Evolutionary conservation across 2,888 invertebrate genomes (phyloP), one percentile per base, ranked within the genome.

Genomic region (Campopleginae sp.): DNA sequence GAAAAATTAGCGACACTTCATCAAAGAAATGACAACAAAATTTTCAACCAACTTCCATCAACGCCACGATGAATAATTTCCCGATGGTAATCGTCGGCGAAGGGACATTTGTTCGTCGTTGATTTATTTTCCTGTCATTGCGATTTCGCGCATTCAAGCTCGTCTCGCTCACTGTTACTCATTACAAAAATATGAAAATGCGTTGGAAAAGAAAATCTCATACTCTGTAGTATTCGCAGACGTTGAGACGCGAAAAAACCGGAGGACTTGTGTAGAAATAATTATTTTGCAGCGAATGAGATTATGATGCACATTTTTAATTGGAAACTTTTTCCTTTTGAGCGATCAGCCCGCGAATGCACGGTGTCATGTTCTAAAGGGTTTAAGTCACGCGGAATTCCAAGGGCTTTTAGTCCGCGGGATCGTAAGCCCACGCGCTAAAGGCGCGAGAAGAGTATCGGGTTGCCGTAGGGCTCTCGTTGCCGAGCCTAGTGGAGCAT

Each of bases 361-460:
- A 65, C 42, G 76, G 72, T 84, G 61, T 84, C 66, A 44, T 74
- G 77, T 78, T 74, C 38, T 74, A 63, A 84, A 66, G 72, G 42
- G 19, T 68, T 84, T 78, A 80, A 70, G 68, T 42, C 72, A 68
- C 44, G 61, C 44, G 61, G 66, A 74, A 81, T 72, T 61, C 72
- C 51, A 84, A 81, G 68, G 77, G 51, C 74, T 78, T 81, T 80
- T 48, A 77, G 80, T 65, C 65, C 46, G 65, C 44, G 70, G 48
- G 68, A 76, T 84, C 65, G 65, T 77, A 74, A 84, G 77, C 74
- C 77, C 77, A 78, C 84, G 82, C 70, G 76, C 51, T 82, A 82
- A 70, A 86, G 82, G 80, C 82, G 70, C 71, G 80, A 86, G 80
- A 86, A 82, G 84, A 80, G 66, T 86, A 86, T 87, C 84, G 79